Base-by-base conservation (phyloP, 2,888 invertebrate genomes). In the Notocelia uddmanniana region DNA sequence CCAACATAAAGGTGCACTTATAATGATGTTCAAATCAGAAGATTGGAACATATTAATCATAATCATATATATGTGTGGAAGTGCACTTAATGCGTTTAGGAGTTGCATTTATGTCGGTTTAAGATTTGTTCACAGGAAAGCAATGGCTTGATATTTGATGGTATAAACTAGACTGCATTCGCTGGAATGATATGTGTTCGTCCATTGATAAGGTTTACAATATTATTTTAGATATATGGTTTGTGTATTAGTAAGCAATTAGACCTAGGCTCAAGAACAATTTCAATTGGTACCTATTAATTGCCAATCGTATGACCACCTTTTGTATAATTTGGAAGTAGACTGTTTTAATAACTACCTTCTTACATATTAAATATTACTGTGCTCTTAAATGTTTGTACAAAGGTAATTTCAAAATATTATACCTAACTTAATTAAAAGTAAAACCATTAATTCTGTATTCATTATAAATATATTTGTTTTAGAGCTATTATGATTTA, bases 111-210 rank as follows among this genome's bases (percentile, higher is more conserved):
- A 83, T 75, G 76, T 80, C 83, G 82, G 80, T 83, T 83, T 83
- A 80, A 85, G 82, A 75, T 79, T 79, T 80, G 85, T 86, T 87
- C 84, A 86, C 85, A 85, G 77, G 83, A 85, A 91, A 91, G 89
- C 89, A 90, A 92, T 92, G 87, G 90, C 88, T 89, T 87, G 85
- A 87, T 81, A 83, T 85, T 60, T 83, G 82, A 87, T 86, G 83
- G 84, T 89, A 81, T 86, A 83, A 84, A 45, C 88, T 92, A 92
- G 92, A 93, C 93, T 93, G 92, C 91, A 92, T 92, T 93, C 91
- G 84, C 86, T 91, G 83, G 91, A 93, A 92, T 92, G 91, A 89
- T 86, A 89, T 91, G 91, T 93, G 93, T 93, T 93, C 93, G 93
- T 93, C 93, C 93, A 93, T 90, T 91, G 83, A 86, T 85, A 87